Evolutionary conservation across 1,140 invertebrate species (phyloP).

Genomic region (Cydia strobilella): DNA sequence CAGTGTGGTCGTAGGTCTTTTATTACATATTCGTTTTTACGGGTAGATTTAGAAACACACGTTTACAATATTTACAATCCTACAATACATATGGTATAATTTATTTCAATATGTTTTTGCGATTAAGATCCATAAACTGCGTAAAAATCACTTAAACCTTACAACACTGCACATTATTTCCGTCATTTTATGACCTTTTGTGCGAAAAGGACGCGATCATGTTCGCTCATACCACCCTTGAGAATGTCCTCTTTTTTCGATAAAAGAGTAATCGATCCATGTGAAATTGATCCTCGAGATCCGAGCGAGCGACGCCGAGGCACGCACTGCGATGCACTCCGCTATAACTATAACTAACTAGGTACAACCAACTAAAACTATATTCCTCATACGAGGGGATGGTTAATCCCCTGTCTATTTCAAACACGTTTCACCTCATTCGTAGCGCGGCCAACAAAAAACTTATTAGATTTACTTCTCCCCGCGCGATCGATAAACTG

Average conservation of each 20-base stretch:
- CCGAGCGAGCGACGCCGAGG: constrained; percentile 47
- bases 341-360: constrained; percentile 37
- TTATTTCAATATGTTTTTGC: not conserved
- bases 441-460: constrained; percentile 75
- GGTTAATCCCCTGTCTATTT: constrained; percentile 79
- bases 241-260: constrained; percentile 38
- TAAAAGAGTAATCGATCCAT: constrained; percentile 60
- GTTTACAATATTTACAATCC: too few relatives aligned
- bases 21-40: too few relatives aligned
- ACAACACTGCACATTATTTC: not conserved
- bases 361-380: constrained; percentile 41
- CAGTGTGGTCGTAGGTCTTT: too few relatives aligned
- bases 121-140: not conserved
- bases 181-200: not conserved
- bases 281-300: constrained; percentile 64
- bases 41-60: too few relatives aligned
- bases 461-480: constrained; percentile 74
- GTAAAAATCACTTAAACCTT: not conserved
- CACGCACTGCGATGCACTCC: constrained; percentile 49
- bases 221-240: constrained; percentile 34
- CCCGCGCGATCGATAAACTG: constrained; percentile 61
- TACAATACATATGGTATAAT: not conserved
- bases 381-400: constrained; percentile 61
- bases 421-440: constrained; percentile 79
- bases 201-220: not conserved